These are phyloP conservation scores for Diplodus puntazzo DNA, from an alignment of 2,797 vertebrate genomes.

Conservation along the genomic window DNA sequence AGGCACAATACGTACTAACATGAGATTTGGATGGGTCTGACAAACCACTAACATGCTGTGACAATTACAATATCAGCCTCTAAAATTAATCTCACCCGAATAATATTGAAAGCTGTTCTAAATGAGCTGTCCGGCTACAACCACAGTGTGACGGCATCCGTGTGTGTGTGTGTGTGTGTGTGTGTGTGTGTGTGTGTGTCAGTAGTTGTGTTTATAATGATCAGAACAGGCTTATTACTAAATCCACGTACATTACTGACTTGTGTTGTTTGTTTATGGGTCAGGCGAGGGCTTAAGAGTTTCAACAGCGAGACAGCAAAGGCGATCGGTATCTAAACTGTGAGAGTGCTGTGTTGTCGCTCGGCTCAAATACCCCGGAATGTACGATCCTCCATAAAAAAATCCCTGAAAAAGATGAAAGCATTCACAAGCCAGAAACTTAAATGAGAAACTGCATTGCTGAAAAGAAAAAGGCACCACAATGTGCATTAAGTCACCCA, in stretches of 20 bases:
- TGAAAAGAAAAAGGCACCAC: slow-evolving; percentile 19
- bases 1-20: slow-evolving; percentile 46
- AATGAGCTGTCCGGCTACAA: slow-evolving; percentile 65
- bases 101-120: slow-evolving; percentile 62
- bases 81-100: slow-evolving; percentile 71
- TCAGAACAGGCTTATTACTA: slow-evolving; percentile 17
- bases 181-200: slow-evolving; percentile 10
- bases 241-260: slow-evolving; percentile 30
- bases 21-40: slow-evolving; percentile 59
- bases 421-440: slow-evolving; percentile 19
- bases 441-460: slow-evolving; percentile 32
- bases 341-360: slow-evolving; percentile 8
- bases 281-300: slow-evolving; percentile 9
- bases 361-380: background rate
- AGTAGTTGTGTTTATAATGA: slow-evolving; percentile 28
- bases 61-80: slow-evolving; percentile 71
- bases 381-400: background rate
- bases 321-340: background rate
- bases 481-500: slow-evolving; percentile 57
- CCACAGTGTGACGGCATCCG: slow-evolving; percentile 22
- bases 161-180: background rate
- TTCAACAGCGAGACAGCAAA: slow-evolving; percentile 1
- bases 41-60: slow-evolving; percentile 68
- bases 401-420: slow-evolving; percentile 4
- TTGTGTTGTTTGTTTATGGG: slow-evolving; percentile 18